Conservation (phyloP, 2,888 invertebrate species). For the Drosophila cyrtoloma region DNA sequence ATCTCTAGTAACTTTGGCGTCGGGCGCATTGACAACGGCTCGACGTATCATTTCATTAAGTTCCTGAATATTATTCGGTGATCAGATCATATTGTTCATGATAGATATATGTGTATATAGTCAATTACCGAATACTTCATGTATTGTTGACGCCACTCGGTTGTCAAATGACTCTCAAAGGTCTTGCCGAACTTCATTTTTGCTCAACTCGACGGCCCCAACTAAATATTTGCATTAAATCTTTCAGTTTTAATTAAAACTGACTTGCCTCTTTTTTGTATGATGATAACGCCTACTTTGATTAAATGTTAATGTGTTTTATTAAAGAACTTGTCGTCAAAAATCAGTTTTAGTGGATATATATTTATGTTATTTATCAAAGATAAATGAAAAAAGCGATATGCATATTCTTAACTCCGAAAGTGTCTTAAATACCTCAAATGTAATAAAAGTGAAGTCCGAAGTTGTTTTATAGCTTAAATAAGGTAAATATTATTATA, state of each 20-base stretch:
- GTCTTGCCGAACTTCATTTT: conserved; percentile 99
- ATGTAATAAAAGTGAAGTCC: not conserved
- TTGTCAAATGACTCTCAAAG: conserved; percentile 97
- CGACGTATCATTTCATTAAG: conserved; percentile 96
- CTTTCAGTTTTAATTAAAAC: not conserved
- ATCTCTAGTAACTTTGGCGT: not conserved
- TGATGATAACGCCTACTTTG: not conserved
- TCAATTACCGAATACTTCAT: conserved; percentile 90
- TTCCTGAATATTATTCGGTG: conserved; percentile 78
- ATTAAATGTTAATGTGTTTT: not conserved
- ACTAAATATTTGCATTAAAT: not conserved
- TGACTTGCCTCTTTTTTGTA: not conserved
- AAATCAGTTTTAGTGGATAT: not conserved
- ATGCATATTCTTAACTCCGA: not conserved
- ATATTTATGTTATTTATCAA: not conserved
- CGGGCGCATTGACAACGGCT: conserved; percentile 93
- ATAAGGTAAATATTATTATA: not conserved
- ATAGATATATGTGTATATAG: not conserved
- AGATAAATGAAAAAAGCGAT: not conserved
- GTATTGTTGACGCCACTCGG: conserved; percentile 99
- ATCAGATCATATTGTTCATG: not conserved
- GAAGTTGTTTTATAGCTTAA: not conserved
- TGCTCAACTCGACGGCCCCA: not conserved
- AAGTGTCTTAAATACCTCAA: not conserved
- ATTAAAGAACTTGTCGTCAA: not conserved